Base-by-base conservation (phyloP, 2,888 invertebrate genomes). In the Sarcophaga caerulescens region DNA sequence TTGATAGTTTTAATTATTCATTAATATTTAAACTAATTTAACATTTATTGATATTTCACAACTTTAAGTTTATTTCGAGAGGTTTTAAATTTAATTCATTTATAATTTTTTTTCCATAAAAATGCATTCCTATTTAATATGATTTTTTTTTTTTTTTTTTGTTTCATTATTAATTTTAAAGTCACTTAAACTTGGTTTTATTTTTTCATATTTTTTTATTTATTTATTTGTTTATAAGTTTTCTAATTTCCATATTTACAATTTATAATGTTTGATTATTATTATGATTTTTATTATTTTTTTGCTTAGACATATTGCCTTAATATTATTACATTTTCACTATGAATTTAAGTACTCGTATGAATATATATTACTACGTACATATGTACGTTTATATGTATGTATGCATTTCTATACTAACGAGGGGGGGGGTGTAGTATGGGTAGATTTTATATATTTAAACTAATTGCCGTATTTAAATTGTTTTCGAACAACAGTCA, bases 1-100 rank as follows among this genome's bases (percentile, higher is more conserved):
- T 11, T 45, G 25, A 78, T 78, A n/a, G 0, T 57, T 78, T 63
- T 68, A 75, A 79, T 77, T 69, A 62, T 59, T 5, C 52, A 1
- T 83, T 47, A 19, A 57, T 79, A 45, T 45, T 71, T 81, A 71
- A 84, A 84, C 52, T 77, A 62, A 19, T 78, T 74, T 71, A 86
- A 86, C 81, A 90, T 89, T 91, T 91, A 91, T 91, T 91, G 90
- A 91, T 90, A 88, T 84, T 89, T 91, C 92, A 92, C 91, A 92
- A 92, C 91, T 89, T 89, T 89, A 87, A 88, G 88, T 87, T 85
- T 77, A 75, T 81, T 79, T 83, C 57, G 25, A 82, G 78, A 81
- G 81, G 76, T 78, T 79, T 81, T 68, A 73, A 52, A 23, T 70
- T 71, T 63, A 62, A 59, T 66, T 76, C 69, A 10, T 70, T 57